Evolutionary conservation across 2,888 invertebrate species (phyloP), one percentile per base, ranked within the genome.

Genomic region (Phragmatobia fuliginosa): DNA sequence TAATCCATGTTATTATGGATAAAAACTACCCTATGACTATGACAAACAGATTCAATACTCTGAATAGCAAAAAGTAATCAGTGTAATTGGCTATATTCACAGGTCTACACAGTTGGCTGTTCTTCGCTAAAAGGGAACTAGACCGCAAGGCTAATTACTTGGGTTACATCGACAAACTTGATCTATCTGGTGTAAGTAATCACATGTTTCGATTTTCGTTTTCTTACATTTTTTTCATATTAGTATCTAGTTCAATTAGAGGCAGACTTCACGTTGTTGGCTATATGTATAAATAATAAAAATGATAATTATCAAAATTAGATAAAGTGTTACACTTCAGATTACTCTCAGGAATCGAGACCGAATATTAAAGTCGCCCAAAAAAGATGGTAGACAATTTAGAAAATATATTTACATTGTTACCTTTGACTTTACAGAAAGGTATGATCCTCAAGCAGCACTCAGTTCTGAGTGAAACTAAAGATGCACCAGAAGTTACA

Each of bases 51-150:
- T 56, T 28, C 56, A 4, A 56, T 8, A 28, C 56, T 28, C 28
- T 28, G 2, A 28, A 56, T 14, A 5, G 1, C 16, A 16, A 14
- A 16, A 28, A 56, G 14, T 56, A 56, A 56, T 4, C 28, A 56
- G 56, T 56, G 28, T 11, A 21, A 41, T 41, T 52, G 33, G 52
- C 25, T 59, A 14, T 5, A 16, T 68, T 84, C 38, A 56, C 95
- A 88, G 99, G 99, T 63, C 96, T 99, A 70, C 99, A 99, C 92
- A 98, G 98, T 91, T 99, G 99, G 99, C 91, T 99, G 52, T 98
- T 97, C 92, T 98, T 98, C 87, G 97, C 96, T 73, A 96, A 96
- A 66, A 97, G 98, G 83, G 99, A 99, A 92, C 89, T 94, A 75
- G 96, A 96, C 64, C 96, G 96, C 70, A 96, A 96, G 75, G 96